A percentile compares a stretch with the other conserved stretches of the same genome.
These are phyloP conservation scores for Bos indicus DNA, from an alignment of 2,113 vertebrate genomes.

Conservation along the genomic window DNA sequence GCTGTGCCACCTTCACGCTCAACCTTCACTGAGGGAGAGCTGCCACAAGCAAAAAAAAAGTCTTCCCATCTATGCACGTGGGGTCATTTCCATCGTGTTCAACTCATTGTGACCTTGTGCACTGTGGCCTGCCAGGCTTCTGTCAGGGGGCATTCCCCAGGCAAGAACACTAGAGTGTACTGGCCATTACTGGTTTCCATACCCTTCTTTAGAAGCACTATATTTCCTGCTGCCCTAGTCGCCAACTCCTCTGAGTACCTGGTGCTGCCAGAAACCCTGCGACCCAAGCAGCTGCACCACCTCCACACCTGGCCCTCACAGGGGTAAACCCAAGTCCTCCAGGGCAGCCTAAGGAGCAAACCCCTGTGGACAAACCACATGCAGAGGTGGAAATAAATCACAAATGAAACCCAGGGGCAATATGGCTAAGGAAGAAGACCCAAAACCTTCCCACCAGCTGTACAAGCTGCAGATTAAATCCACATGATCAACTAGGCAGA, in stretches of 20 bases:
- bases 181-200: not conserved
- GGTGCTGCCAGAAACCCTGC: not conserved
- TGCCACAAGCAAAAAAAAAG: not conserved
- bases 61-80: not conserved
- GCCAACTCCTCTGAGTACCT: not conserved
- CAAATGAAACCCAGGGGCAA: not conserved
- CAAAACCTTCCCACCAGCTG: not conserved
- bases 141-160: not conserved
- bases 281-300: not conserved
- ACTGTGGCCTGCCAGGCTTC: not conserved
- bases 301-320: not conserved
- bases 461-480: not conserved
- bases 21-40: not conserved
- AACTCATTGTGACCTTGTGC: not conserved
- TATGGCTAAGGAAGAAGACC: not conserved
- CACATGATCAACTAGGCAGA: not conserved
- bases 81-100: not conserved
- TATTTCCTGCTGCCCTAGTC: not conserved
- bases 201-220: not conserved
- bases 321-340: not conserved
- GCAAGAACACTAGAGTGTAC: not conserved
- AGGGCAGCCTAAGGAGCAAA: not conserved
- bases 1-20: not conserved
- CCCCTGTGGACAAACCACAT: not conserved
- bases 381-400: not conserved